These are phyloP conservation scores for Pelobates fuscus DNA, from an alignment of 2,113 vertebrate species.

Conservation along the genomic window DNA sequence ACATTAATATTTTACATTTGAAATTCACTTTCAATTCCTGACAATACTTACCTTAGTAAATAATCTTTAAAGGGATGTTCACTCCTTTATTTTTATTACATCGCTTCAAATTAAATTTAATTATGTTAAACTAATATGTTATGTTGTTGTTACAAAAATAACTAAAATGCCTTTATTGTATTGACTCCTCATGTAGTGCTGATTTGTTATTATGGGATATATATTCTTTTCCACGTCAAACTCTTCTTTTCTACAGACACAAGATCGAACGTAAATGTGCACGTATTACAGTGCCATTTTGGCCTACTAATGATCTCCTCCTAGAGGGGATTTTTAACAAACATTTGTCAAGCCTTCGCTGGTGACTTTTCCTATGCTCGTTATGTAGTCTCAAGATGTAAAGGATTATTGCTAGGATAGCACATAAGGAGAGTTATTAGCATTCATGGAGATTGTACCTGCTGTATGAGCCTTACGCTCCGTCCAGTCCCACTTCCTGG, in stretches of 20 bases:
- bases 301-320: conserved; percentile 26
- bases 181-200: too few relatives aligned
- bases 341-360: conserved; percentile 36
- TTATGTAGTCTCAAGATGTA: conserved; percentile 1
- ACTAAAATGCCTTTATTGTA: too few relatives aligned
- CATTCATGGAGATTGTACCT: conserved; percentile 33
- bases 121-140: too few relatives aligned
- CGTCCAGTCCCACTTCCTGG: conserved; percentile 41
- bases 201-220: too few relatives aligned
- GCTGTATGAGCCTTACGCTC: background rate
- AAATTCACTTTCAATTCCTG: too few relatives aligned
- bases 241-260: background rate
- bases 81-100: too few relatives aligned
- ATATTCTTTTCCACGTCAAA: background rate
- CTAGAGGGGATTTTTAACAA: conserved; percentile 4
- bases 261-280: background rate
- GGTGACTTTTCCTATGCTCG: conserved; percentile 20
- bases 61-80: too few relatives aligned
- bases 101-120: too few relatives aligned
- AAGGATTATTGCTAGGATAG: conserved; percentile 23
- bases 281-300: conserved; percentile 10
- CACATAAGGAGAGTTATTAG: conserved; percentile 38
- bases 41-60: too few relatives aligned
- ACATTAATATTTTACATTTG: too few relatives aligned
- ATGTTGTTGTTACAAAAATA: too few relatives aligned